Evolutionary conservation across 2,888 invertebrate genomes (phyloP).

Genomic region (Rapana venosa): DNA sequence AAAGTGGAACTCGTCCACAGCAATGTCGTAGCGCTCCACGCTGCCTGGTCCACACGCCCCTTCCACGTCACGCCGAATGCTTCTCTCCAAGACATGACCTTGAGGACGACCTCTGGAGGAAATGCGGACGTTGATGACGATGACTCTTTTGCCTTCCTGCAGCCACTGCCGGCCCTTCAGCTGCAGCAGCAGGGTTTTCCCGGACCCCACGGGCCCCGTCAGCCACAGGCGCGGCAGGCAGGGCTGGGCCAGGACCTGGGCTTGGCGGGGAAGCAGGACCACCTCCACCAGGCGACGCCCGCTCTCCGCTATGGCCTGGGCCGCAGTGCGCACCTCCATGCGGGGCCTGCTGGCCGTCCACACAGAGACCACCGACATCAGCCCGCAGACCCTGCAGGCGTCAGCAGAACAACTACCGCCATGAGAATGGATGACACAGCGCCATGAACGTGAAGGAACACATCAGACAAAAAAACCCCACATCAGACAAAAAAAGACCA

Average conservation of each 20-base stretch:
- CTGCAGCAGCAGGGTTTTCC: conserved; percentile 34
- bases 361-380: conserved; percentile 33
- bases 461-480: not conserved
- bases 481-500: too few species aligned
- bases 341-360: conserved; percentile 25
- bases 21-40: conserved; percentile 27
- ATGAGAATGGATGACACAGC: not conserved
- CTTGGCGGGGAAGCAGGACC: conserved; percentile 30
- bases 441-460: not conserved
- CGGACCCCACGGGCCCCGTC: conserved; percentile 40
- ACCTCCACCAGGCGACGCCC: conserved; percentile 31
- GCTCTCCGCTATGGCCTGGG: conserved; percentile 11
- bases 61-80: not conserved
- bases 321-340: conserved; percentile 21
- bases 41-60: not conserved
- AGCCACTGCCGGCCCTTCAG: conserved; percentile 42
- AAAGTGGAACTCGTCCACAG: not conserved
- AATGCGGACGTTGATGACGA: conserved; percentile 25
- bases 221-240: conserved; percentile 35
- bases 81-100: conserved; percentile 29
- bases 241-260: conserved; percentile 21
- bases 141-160: conserved; percentile 27
- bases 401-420: not conserved
- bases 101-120: conserved; percentile 9
- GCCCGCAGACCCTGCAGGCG: conserved; percentile 14